Evolutionary conservation across 2,888 invertebrate species (phyloP).

Genomic region (Buathra laborator): DNA sequence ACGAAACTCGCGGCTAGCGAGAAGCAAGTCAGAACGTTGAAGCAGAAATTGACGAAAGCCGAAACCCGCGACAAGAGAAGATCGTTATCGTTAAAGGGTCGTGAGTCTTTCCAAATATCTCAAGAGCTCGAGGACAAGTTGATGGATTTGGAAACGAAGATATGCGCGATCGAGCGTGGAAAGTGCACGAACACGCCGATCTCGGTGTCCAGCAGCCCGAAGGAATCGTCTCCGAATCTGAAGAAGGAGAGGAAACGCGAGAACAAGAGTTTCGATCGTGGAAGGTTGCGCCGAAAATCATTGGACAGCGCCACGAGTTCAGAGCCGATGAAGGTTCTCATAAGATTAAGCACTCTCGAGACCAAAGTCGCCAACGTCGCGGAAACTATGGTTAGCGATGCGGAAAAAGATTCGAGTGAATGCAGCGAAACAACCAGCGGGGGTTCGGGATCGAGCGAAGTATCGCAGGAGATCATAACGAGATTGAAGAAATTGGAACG

Average conservation of each 20-base stretch:
- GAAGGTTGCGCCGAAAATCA: slow-evolving; percentile 90
- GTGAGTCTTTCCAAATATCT: slow-evolving; percentile 92
- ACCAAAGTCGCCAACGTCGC: slow-evolving; percentile 89
- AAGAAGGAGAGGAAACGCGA: slow-evolving; percentile 85
- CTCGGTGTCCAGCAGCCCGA: slow-evolving; percentile 86
- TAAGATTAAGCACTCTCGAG: slow-evolving; percentile 91
- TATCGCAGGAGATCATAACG: slow-evolving; percentile 78
- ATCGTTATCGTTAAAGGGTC: slow-evolving; percentile 93
- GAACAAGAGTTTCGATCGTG: slow-evolving; percentile 80
- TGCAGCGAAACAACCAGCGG: slow-evolving; percentile 78
- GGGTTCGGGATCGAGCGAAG: slow-evolving; percentile 73
- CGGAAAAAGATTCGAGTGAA: slow-evolving; percentile 82
- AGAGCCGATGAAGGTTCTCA: slow-evolving; percentile 93
- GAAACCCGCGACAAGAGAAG: slow-evolving; percentile 93
- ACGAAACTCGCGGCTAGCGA: slow-evolving; percentile 93
- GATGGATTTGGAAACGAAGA: slow-evolving; percentile 92
- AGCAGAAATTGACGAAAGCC: slow-evolving; percentile 92
- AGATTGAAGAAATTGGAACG: slow-evolving; percentile 80
- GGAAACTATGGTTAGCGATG: slow-evolving; percentile 78
- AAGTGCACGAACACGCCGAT: slow-evolving; percentile 84
- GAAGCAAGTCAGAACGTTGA: slow-evolving; percentile 92
- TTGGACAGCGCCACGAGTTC: slow-evolving; percentile 92
- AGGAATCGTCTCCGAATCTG: slow-evolving; percentile 86
- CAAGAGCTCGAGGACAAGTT: slow-evolving; percentile 95
- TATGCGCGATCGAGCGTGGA: slow-evolving; percentile 88